Evolutionary conservation across 2,113 vertebrate species (phyloP).

Genomic region (Pygoscelis adeliae): DNA sequence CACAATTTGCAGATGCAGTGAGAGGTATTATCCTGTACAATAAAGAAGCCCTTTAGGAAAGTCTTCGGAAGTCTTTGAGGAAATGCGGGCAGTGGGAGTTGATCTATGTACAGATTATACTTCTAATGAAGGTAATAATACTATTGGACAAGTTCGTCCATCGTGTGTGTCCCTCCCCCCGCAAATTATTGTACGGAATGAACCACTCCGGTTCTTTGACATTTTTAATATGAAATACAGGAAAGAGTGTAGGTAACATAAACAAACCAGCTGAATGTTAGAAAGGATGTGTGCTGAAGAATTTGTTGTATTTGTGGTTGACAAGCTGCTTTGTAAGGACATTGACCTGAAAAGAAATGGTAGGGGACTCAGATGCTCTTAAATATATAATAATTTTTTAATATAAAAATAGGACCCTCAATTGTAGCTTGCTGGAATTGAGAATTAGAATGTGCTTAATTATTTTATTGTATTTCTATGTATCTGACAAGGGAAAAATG

Average conservation of each 20-base stretch:
- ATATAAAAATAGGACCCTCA: neutral
- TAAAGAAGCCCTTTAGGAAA: neutral
- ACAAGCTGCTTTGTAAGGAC: neutral
- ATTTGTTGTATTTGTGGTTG: neutral
- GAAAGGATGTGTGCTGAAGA: neutral
- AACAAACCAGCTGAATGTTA: neutral
- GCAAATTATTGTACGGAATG: neutral
- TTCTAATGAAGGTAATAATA: neutral
- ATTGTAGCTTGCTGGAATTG: neutral
- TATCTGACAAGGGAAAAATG: neutral
- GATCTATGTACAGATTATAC: neutral
- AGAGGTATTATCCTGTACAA: neutral
- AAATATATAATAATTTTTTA: neutral
- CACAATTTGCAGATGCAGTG: neutral
- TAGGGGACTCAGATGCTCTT: neutral
- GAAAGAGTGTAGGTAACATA: neutral
- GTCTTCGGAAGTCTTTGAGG: neutral
- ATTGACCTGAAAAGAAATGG: neutral
- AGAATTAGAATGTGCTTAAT: neutral
- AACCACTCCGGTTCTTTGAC: neutral
- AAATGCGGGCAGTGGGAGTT: neutral
- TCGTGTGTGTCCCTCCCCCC: accelerated
- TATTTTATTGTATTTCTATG: neutral
- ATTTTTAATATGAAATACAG: neutral
- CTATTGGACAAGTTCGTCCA: neutral